A percentile compares a stretch with the other conserved stretches of the same genome.
These are phyloP conservation scores for Sinella curviseta DNA, from an alignment of 1,140 invertebrate genomes.

Conservation along the genomic window DNA sequence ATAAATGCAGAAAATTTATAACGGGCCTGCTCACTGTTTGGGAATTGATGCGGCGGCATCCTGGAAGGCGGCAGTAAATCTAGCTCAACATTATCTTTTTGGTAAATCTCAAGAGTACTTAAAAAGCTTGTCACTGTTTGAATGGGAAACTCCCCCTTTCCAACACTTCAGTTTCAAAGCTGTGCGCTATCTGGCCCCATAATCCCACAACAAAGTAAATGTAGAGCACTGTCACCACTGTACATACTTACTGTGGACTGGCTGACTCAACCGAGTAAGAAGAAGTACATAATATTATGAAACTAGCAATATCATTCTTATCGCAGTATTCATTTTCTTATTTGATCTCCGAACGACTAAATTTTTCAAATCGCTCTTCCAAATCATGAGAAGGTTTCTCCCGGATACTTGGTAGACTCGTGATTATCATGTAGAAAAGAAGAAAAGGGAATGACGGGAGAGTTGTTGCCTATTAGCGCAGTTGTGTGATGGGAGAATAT, in stretches of 20 bases:
- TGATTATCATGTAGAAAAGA: neutral
- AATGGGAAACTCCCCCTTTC: neutral
- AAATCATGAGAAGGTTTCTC: neutral
- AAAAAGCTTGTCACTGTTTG: conserved; percentile 24
- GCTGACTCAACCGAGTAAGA: neutral
- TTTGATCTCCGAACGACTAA: conserved; percentile 8
- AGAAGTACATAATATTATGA: neutral
- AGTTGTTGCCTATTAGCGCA: neutral
- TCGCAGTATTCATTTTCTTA: neutral
- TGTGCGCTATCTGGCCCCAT: neutral
- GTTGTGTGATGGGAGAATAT: neutral
- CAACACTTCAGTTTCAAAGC: neutral
- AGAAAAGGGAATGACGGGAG: neutral
- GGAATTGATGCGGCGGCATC: neutral
- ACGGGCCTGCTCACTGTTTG: too few species aligned
- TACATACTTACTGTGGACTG: neutral
- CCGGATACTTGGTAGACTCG: neutral
- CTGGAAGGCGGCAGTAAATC: conserved; percentile 12
- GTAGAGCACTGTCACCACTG: neutral
- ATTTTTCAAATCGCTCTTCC: neutral
- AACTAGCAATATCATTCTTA: conserved; percentile 9
- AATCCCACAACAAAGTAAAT: neutral
- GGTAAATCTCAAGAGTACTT: conserved; percentile 27
- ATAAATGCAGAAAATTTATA: too few species aligned
- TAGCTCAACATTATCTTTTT: conserved; percentile 27